Percentiles rank a stretch among this genome's conserved stretches.
Conservation (phyloP, 1,140 invertebrate genomes). For the Muscidifurax raptorellus region DNA sequence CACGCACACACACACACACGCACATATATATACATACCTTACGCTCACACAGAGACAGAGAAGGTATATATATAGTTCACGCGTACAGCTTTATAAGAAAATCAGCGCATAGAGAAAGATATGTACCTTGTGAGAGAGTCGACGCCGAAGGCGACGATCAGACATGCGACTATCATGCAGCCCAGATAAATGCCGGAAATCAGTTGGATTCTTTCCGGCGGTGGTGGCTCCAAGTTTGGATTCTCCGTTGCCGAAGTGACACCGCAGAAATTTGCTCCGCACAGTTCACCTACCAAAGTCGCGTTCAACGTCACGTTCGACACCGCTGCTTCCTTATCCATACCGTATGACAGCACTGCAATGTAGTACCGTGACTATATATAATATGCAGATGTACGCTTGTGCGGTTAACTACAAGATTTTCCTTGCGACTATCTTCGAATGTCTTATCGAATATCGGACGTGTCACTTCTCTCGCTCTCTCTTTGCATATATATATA, state of each 20-base stretch:
- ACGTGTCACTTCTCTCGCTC: background rate
- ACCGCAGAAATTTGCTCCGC: conserved; percentile 87
- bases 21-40: too few species aligned
- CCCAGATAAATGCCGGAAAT: conserved; percentile 89
- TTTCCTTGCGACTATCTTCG: background rate
- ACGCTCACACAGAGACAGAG: too few species aligned
- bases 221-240: conserved; percentile 82
- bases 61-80: too few species aligned
- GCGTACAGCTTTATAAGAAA: too few species aligned
- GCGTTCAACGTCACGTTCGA: conserved; percentile 65
- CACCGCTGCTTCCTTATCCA: conserved; percentile 54
- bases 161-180: conserved; percentile 85
- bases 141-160: conserved; percentile 87
- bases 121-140: conserved; percentile 85
- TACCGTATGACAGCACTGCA: conserved; percentile 71
- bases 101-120: background rate
- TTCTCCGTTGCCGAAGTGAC: conserved; percentile 75
- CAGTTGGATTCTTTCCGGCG: conserved; percentile 83
- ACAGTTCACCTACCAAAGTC: conserved; percentile 74
- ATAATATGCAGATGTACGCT: background rate
- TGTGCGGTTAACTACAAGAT: background rate
- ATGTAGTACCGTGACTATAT: conserved; percentile 17
- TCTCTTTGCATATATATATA: too few species aligned
- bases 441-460: background rate
- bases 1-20: background rate